Evolutionary conservation across 2,888 invertebrate genomes (phyloP), one percentile per base, ranked within the genome.

Genomic region (Glaucopsyche alexis): DNA sequence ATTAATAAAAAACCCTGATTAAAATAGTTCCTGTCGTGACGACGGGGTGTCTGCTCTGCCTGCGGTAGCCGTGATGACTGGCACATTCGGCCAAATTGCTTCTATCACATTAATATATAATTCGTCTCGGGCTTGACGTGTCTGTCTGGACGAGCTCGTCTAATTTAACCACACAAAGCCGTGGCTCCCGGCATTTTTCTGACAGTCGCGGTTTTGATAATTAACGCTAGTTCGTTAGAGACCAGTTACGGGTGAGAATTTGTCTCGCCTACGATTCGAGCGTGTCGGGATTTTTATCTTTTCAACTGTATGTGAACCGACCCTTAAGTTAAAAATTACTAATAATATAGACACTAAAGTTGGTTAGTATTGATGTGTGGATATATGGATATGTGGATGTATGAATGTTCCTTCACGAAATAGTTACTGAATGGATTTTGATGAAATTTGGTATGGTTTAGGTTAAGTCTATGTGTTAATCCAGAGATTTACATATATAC

Each of bases 81-180:
- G 91, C 91, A 86, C 82, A 84, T 85, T 85, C 81, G 78, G 80
- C 81, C 83, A 87, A 89, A 90, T 90, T 89, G 84, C 86, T 87
- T 88, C 82, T 84, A 89, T 88, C 87, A 83, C 86, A 87, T 83
- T 85, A 84, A 85, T 88, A 89, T 85, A 80, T 83, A 81, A 84
- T 82, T 81, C 84, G 83, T 78, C 78, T 73, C 72, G 75, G 72
- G 49, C 71, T 71, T 69, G 60, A 80, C 80, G 82, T 81, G 81
- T 81, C 83, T 77, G 78, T 78, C 76, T 81, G 82, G 84, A 86
- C 87, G 86, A 77, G 83, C 84, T 86, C 89, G 89, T 90, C 91
- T 91, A 90, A 91, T 91, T 90, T 89, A 89, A 86, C 83, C 84
- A 87, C 85, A 91, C 90, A 91, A 91, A 84, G 86, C 89, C 85